phyloP scores from a whole-genome alignment of 2,888 invertebrate genomes.

The Oegoconia quadripuncta region DNA sequence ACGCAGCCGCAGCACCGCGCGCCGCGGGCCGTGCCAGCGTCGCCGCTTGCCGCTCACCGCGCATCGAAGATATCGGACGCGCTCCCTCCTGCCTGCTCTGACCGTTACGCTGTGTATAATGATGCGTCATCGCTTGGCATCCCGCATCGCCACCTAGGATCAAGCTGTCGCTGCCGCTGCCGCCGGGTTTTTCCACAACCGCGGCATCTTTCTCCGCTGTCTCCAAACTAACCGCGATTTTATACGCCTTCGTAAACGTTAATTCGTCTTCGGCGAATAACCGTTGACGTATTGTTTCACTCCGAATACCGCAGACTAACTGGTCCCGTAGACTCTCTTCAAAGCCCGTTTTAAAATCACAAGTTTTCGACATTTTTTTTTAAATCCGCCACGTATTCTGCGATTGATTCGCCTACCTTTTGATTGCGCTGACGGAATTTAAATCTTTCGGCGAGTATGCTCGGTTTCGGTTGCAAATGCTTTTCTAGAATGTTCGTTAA shows the following conservation, averaged over 20 bases:
- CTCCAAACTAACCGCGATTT: slow-evolving; percentile 14
- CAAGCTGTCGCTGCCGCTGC: too few species aligned
- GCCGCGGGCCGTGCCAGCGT: not conserved
- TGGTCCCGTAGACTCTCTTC: slow-evolving; percentile 15
- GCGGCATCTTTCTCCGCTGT: slow-evolving; percentile 18
- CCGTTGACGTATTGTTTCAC: too few species aligned
- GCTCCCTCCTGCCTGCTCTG: not conserved
- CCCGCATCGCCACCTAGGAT: too few species aligned
- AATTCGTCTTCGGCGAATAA: slow-evolving; percentile 13
- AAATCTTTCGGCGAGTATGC: slow-evolving; percentile 10
- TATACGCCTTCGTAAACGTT: slow-evolving; percentile 12
- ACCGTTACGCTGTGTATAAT: too few species aligned
- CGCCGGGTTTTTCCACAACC: slow-evolving; percentile 1
- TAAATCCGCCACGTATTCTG: slow-evolving; percentile 7
- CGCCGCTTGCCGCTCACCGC: not conserved
- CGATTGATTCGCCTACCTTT: slow-evolving; percentile 1
- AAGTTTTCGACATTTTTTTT: slow-evolving; percentile 7
- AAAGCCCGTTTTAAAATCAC: slow-evolving; percentile 6
- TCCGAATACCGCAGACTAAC: too few species aligned
- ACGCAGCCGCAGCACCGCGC: not conserved
- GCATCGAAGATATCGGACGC: not conserved
- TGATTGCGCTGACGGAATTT: slow-evolving; percentile 9
- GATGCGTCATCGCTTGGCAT: slow-evolving; percentile 1
- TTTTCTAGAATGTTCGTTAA: not conserved
- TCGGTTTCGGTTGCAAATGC: slow-evolving; percentile 12